Evolutionary conservation across 2,113 vertebrate species (phyloP).

Genomic region (Nesoenas mayeri): DNA sequence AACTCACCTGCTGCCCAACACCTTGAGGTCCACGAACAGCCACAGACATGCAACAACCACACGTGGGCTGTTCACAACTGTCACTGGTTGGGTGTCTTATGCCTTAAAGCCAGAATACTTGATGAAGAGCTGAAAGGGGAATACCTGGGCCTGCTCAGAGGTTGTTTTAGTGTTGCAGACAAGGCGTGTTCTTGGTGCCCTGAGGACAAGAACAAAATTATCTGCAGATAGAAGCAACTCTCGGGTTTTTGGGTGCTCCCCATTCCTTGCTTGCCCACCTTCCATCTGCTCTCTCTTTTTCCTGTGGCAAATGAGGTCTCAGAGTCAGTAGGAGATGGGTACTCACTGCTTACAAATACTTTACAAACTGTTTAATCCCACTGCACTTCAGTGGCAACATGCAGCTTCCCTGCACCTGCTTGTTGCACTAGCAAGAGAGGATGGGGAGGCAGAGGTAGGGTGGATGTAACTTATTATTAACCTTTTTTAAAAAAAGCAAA

Average conservation of each 20-base stretch:
- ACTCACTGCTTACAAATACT: neutral
- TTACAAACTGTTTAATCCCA: neutral
- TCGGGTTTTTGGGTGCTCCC: neutral
- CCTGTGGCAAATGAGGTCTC: neutral
- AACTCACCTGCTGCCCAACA: neutral
- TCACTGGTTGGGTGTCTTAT: accelerated
- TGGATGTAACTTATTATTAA: neutral
- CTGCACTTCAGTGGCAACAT: neutral
- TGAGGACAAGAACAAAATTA: neutral
- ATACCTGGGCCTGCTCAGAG: neutral
- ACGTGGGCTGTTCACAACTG: accelerated
- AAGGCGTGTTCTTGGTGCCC: neutral
- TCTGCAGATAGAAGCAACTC: neutral
- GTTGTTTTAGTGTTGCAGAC: neutral
- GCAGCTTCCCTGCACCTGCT: no score
- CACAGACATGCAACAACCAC: neutral
- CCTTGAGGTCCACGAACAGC: neutral
- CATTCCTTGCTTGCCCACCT: neutral
- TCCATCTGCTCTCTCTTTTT: neutral
- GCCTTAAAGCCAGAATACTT: neutral
- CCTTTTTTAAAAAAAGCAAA: neutral
- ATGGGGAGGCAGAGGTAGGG: neutral
- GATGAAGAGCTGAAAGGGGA: neutral
- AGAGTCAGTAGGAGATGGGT: neutral
- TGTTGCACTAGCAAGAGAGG: neutral